A percentile compares a stretch with the other conserved stretches of the same genome.
Evolutionary conservation across 2,888 invertebrate genomes (phyloP).

Genomic region (Lissocephala sabroskyi): DNA sequence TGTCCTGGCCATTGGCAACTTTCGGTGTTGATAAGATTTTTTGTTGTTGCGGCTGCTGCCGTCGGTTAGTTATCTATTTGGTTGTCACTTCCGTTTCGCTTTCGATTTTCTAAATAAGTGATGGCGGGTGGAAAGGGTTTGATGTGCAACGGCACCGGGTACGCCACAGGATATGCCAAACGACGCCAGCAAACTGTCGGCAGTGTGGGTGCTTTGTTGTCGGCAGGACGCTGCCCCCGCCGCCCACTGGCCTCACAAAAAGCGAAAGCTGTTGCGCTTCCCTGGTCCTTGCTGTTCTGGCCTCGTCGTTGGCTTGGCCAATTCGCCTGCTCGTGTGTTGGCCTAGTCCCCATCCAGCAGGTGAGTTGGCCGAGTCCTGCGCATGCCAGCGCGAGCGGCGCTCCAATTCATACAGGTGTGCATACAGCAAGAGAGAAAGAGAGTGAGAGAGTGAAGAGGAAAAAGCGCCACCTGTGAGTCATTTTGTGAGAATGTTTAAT

Average conservation of each 20-base stretch:
- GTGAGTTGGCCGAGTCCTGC: constrained; percentile 18
- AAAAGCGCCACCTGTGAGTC: too few relatives aligned
- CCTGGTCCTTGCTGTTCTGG: background rate
- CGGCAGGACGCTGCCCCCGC: too few relatives aligned
- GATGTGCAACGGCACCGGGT: background rate
- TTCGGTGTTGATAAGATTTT: background rate
- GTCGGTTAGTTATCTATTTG: constrained; percentile 43
- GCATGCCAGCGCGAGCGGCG: constrained; percentile 17
- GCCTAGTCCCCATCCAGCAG: constrained; percentile 4
- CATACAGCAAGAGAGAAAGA: constrained; percentile 4
- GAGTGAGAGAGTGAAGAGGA: background rate
- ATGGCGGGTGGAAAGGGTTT: too few relatives aligned
- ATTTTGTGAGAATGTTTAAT: too few relatives aligned
- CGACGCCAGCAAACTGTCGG: background rate
- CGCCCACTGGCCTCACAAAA: too few relatives aligned
- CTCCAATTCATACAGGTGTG: constrained; percentile 49
- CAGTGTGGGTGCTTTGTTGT: too few relatives aligned
- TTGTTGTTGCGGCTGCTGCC: constrained; percentile 13
- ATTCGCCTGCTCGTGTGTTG: constrained; percentile 35
- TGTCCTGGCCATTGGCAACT: too few relatives aligned
- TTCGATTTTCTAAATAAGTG: constrained; percentile 54
- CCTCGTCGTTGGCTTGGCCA: constrained; percentile 18
- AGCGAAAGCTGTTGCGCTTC: constrained; percentile 34
- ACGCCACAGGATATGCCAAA: constrained; percentile 1
- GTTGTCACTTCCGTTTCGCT: constrained; percentile 50